These are phyloP conservation scores for Fragum whitleyi DNA, from an alignment of 2,888 invertebrate genomes.

Conservation along the genomic window DNA sequence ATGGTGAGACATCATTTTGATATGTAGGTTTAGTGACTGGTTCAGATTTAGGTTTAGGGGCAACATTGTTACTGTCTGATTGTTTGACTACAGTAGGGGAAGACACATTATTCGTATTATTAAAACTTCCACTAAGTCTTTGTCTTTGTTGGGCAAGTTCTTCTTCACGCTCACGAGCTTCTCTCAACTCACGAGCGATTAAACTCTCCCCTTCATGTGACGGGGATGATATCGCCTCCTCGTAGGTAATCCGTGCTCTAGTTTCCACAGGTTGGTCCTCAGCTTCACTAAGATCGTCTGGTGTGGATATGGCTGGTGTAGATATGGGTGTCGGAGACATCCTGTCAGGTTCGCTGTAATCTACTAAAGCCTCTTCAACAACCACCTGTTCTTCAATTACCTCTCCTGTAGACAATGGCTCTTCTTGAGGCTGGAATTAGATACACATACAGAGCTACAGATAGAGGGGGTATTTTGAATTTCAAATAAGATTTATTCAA, in stretches of 20 bases:
- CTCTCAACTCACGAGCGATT: slow-evolving; percentile 86
- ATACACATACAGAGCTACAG: too few relatives aligned
- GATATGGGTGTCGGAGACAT: slow-evolving; percentile 46
- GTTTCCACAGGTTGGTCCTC: slow-evolving; percentile 38
- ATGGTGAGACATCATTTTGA: slow-evolving; percentile 74
- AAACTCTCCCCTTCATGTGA: slow-evolving; percentile 82
- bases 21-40: slow-evolving; percentile 58
- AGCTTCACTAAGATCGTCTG: slow-evolving; percentile 51
- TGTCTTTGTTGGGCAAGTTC: slow-evolving; percentile 83
- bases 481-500: too few relatives aligned
- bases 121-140: slow-evolving; percentile 3
- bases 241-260: slow-evolving; percentile 69
- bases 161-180: slow-evolving; percentile 86
- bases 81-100: neutral
- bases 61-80: slow-evolving; percentile 13
- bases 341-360: slow-evolving; percentile 30
- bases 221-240: slow-evolving; percentile 73
- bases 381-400: slow-evolving; percentile 28
- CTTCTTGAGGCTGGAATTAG: neutral
- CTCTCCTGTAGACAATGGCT: neutral
- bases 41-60: slow-evolving; percentile 14
- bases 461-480: too few relatives aligned
- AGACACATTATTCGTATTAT: neutral
- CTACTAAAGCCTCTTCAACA: slow-evolving; percentile 38
- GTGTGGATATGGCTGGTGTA: slow-evolving; percentile 37